Conservation (phyloP, 2,113 vertebrate species). For the Rhodinocichla rosea region DNA sequence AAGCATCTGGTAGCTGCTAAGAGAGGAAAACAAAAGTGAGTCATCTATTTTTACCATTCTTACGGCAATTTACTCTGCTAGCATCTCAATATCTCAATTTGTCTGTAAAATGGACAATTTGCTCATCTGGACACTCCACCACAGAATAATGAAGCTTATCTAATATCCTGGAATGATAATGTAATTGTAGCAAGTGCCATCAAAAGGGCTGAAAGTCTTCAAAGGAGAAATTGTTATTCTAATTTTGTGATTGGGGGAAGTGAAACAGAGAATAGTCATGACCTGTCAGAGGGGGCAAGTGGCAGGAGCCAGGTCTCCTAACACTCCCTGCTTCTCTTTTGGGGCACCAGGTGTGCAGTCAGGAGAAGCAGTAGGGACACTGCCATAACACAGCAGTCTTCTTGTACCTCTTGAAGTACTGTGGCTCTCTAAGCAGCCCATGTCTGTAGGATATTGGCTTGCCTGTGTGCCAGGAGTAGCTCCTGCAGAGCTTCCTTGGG, state of each 20-base stretch:
- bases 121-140: neutral
- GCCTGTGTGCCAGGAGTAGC: neutral
- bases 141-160: neutral
- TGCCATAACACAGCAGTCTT: neutral
- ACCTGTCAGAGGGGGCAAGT: neutral
- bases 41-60: neutral
- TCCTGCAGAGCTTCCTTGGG: neutral
- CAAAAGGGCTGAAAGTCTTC: neutral
- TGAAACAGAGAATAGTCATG: neutral
- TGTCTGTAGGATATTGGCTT: neutral
- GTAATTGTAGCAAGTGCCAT: neutral
- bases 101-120: neutral
- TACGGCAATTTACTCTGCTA: neutral
- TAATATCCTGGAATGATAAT: neutral
- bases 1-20: neutral
- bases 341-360: neutral
- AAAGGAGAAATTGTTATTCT: neutral
- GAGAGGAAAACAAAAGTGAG: neutral
- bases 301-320: neutral
- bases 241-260: neutral
- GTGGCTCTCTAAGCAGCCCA: accelerated
- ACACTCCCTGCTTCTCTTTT: accelerated
- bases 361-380: neutral
- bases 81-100: neutral
- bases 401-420: no score